These are phyloP conservation scores for Monochamus alternatus DNA, from an alignment of 2,888 invertebrate species.

Conservation along the genomic window DNA sequence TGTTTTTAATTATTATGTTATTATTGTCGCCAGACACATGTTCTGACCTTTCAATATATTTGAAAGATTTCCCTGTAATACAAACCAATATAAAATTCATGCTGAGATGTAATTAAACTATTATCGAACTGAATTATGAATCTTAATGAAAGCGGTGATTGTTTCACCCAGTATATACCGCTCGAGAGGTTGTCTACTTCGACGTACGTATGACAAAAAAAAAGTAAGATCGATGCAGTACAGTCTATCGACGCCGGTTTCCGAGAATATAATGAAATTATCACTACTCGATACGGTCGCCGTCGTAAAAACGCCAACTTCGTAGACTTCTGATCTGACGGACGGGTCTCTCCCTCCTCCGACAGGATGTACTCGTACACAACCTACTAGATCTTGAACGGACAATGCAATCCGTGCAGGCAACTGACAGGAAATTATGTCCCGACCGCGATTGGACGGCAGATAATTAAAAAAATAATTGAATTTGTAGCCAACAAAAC, in stretches of 20 bases:
- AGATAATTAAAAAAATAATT: not conserved
- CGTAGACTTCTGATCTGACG: conserved; percentile 5
- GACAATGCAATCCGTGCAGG: not conserved
- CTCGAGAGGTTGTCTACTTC: not conserved
- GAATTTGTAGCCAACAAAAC: no score
- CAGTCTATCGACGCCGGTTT: conserved; percentile 11
- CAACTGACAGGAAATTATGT: not conserved
- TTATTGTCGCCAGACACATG: no score
- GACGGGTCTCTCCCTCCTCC: not conserved
- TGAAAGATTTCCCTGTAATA: no score
- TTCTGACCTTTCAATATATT: no score
- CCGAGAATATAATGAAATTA: conserved; percentile 40
- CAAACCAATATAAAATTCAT: no score
- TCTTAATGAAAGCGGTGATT: no score
- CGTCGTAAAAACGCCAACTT: conserved; percentile 32
- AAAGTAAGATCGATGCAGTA: conserved; percentile 29
- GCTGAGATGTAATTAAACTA: no score
- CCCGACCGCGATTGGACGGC: not conserved
- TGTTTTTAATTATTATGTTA: no score
- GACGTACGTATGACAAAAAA: conserved; percentile 1
- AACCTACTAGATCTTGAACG: not conserved
- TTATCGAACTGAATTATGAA: no score
- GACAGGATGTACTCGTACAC: not conserved
- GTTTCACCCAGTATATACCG: not conserved
- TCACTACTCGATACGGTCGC: conserved; percentile 42